Conservation (phyloP, 1,140 invertebrate genomes). For the Ectropis grisescens region DNA sequence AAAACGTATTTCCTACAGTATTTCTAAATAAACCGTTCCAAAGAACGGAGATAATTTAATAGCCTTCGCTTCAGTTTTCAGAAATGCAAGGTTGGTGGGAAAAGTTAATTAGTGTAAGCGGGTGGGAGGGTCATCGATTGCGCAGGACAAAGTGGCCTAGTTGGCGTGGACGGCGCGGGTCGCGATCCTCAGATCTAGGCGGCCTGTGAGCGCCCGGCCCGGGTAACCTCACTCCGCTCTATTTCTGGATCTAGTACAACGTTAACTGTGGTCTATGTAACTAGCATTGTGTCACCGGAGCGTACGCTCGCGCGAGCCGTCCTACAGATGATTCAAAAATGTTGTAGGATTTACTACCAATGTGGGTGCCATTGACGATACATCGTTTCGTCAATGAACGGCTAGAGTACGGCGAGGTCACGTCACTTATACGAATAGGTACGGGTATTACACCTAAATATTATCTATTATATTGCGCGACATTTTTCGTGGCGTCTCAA, state of each 20-base stretch:
- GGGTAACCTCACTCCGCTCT: conserved; percentile 26
- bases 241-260: conserved; percentile 19
- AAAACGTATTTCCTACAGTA: neutral
- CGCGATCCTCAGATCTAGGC: conserved; percentile 33
- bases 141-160: conserved; percentile 47
- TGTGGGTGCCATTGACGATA: too few species aligned
- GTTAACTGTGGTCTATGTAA: conserved; percentile 6
- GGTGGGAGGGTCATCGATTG: conserved; percentile 31
- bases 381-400: too few species aligned
- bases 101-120: neutral
- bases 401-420: too few species aligned
- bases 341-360: neutral
- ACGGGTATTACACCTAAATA: too few species aligned
- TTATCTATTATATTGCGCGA: too few species aligned
- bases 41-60: neutral
- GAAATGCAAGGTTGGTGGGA: neutral
- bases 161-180: conserved; percentile 39
- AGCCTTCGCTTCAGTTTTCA: neutral
- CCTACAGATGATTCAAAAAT: neutral
- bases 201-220: conserved; percentile 24
- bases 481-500: too few species aligned
- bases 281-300: neutral
- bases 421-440: too few species aligned
- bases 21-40: neutral
- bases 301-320: neutral